Evolutionary conservation across 1,140 invertebrate genomes (phyloP).

Genomic region (Drosophila novamexicana): DNA sequence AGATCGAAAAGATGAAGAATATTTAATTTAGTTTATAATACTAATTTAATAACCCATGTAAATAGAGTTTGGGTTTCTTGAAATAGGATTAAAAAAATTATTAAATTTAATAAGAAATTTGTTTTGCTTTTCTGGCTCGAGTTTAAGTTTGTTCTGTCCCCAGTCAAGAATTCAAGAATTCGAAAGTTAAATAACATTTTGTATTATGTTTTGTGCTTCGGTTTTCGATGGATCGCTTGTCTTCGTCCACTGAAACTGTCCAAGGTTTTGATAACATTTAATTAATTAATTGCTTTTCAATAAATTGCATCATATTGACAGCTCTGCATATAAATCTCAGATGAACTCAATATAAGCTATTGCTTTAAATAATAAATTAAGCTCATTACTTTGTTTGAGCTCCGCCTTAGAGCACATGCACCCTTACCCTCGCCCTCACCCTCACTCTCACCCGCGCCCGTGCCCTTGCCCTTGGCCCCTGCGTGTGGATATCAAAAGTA

Average conservation of each 20-base stretch:
- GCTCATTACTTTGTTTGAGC: slow-evolving; percentile 51
- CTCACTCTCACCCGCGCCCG: slow-evolving; percentile 1
- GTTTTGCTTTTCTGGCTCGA: too few relatives aligned
- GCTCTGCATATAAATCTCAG: slow-evolving; percentile 15
- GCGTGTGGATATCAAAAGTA: slow-evolving; percentile 64
- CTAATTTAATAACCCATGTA: too few relatives aligned
- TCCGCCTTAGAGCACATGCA: slow-evolving; percentile 12
- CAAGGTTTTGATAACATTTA: slow-evolving; percentile 43
- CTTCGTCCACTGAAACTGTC: background rate
- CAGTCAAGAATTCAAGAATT: too few relatives aligned
- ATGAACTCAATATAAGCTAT: slow-evolving; percentile 27
- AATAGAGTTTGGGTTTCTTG: too few relatives aligned
- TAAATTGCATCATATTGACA: slow-evolving; percentile 26
- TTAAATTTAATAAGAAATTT: too few relatives aligned
- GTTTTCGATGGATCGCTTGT: too few relatives aligned
- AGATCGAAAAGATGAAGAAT: background rate
- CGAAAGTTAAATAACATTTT: too few relatives aligned
- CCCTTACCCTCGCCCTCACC: slow-evolving; percentile 26
- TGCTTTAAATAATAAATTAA: slow-evolving; percentile 64
- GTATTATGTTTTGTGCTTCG: too few relatives aligned
- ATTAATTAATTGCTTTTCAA: slow-evolving; percentile 27
- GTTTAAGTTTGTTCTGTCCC: too few relatives aligned
- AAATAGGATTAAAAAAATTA: too few relatives aligned
- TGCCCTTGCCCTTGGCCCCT: background rate
- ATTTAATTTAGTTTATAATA: too few relatives aligned